Base-by-base conservation (phyloP, 1,140 invertebrate genomes). In the Drosophila sp. region DNA sequence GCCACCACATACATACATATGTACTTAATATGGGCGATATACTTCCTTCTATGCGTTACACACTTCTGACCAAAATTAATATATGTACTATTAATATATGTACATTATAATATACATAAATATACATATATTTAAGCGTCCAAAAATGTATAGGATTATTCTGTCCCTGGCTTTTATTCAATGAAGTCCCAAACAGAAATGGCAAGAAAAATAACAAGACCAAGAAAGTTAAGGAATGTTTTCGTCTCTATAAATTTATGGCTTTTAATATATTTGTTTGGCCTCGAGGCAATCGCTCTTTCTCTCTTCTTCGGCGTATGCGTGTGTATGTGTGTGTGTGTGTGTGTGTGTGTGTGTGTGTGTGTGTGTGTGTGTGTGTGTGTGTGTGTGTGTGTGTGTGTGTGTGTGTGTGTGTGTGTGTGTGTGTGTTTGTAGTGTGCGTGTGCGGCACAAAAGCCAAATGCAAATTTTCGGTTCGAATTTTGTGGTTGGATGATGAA, bases 401-500 rank as follows among this genome's bases (percentile, higher is more conserved):
- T 78, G 40, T 71, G 62, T 66, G 32, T 70, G 66, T 17, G 33
- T 27, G 17, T 58, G 61, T 57, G 29, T 32, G n/a, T 72, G 62
- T 47, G 17, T 17, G 17, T 17, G 17, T 17, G 17, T 17, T 17
- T 17, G 17, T 17, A 17, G 17, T 17, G 17, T 17, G 17, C 17
- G 17, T 17, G 17, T 17, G 17, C 17, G 38, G 2, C 55, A 35
- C 56, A 47, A 66, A 62, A 68, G 60, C 17, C 63, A 68, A 79
- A 86, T 79, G 66, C 71, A 81, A 86, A 78, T 72, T 86, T 71
- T 74, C 17, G 57, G 61, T 62, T 72, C 66, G 62, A 72, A 80
- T 78, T 76, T 72, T 76, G 66, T 29, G 67, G 66, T 41, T 67
- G 50, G 50, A 17, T 17, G 32, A 50, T 41, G 40, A 57, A 70